Base-by-base conservation (phyloP, 1,140 invertebrate species). In the Drosophila ercepeae region DNA sequence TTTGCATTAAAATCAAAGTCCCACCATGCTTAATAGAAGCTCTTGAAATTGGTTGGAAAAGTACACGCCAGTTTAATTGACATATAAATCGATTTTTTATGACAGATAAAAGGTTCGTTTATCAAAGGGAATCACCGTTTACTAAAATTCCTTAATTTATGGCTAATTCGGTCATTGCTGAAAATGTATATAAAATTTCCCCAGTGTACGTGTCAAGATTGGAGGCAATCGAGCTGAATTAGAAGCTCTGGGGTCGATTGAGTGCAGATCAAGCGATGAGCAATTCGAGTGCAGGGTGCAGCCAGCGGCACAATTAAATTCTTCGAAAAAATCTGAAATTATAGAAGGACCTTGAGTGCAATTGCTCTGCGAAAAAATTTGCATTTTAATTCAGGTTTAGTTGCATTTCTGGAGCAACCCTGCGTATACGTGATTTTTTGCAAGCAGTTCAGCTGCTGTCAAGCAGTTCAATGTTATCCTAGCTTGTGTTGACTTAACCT, bases 201-300 rank as follows among this genome's bases (percentile, higher is more conserved):
- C 42, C 3, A 49, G 60, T 64, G 65, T 45, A 50, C 27, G 57
- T 72, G 69, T 72, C 68, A 72, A 63, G 68, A 73, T 73, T 73
- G 68, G 69, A 73, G 69, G 68, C 69, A 73, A 73, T 73, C 69
- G 69, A 73, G 68, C 58, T 73, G 69, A 73, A 73, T 72, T 73
- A 73, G 68, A 71, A 50, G 68, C 34, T 54, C 32, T 69, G 65
- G 69, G 69, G 69, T 73, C 69, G 69, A 73, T 73, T 73, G 69
- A 63, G 57, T 73, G 69, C 69, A 73, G 69, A 73, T 73, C 69
- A 52, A 63, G 69, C 69, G 69, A 72, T 73, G 68, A 73, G 48
- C 58, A 73, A 53, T 73, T 13, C 54, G 64, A 70, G 44, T 58
- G 52, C 46, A 36, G 68, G 65, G 63, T 69, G 65, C 65, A 69